These are phyloP conservation scores for Leptarthrus brevirostris DNA, from an alignment of 2,888 invertebrate species.

Conservation along the genomic window DNA sequence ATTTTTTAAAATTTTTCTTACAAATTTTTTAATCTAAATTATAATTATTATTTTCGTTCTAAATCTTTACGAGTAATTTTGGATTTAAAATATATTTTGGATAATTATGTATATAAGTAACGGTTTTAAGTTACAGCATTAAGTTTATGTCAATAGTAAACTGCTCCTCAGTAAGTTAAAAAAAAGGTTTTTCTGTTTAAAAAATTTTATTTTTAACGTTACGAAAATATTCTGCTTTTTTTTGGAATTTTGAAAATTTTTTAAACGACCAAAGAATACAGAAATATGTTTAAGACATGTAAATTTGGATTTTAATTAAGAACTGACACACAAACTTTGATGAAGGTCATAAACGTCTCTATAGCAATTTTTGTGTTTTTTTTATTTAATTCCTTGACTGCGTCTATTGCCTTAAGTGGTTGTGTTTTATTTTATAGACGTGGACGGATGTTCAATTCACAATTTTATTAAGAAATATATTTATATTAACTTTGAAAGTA, in stretches of 20 bases:
- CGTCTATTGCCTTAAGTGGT: not conserved
- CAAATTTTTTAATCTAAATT: slow-evolving; percentile 28
- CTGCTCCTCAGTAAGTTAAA: slow-evolving; percentile 22
- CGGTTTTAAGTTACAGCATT: slow-evolving; percentile 37
- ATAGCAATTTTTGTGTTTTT: no score
- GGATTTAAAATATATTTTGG: slow-evolving; percentile 29
- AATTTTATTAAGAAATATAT: not conserved
- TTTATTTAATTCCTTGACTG: not conserved
- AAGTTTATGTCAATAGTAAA: slow-evolving; percentile 45
- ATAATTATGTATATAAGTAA: slow-evolving; percentile 32
- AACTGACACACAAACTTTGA: not conserved
- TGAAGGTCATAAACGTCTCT: not conserved
- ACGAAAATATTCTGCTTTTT: slow-evolving; percentile 41
- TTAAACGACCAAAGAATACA: not conserved
- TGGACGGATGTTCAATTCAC: slow-evolving; percentile 33
- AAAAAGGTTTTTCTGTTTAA: not conserved
- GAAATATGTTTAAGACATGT: not conserved
- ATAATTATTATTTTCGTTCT: slow-evolving; percentile 11
- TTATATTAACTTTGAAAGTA: slow-evolving; percentile 1
- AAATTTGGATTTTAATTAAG: not conserved
- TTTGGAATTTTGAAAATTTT: not conserved
- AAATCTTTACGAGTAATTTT: slow-evolving; percentile 6
- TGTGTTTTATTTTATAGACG: not conserved
- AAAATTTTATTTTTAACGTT: slow-evolving; percentile 1
- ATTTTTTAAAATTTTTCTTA: slow-evolving; percentile 28